phyloP scores from a whole-genome alignment of 2,113 vertebrate genomes.

The Platysternon megacephalum region DNA sequence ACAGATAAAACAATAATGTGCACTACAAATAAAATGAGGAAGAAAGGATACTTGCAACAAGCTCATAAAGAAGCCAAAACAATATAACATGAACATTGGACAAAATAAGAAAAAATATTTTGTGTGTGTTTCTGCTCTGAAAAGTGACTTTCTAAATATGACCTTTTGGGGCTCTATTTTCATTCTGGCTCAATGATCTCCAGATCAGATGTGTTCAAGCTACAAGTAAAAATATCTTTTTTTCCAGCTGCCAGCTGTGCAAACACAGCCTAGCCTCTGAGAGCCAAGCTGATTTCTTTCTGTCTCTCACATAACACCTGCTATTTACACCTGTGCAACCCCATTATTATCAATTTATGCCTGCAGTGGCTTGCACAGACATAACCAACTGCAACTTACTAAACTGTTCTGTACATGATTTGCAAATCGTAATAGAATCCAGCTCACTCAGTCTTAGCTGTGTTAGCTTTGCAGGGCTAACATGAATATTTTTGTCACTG shows the following conservation, averaged over 20 bases:
- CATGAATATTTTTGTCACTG: background rate
- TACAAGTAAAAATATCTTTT: background rate
- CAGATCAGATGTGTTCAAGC: background rate
- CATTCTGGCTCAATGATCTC: background rate
- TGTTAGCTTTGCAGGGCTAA: background rate
- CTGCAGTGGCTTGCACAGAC: background rate
- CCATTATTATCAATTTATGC: background rate
- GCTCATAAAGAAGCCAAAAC: background rate
- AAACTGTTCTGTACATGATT: background rate
- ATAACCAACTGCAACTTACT: background rate
- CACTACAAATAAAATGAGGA: background rate
- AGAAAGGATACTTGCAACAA: background rate
- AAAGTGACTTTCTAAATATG: background rate
- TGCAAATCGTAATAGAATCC: background rate
- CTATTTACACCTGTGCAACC: background rate
- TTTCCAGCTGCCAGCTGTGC: background rate
- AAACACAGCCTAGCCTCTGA: background rate
- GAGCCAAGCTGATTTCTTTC: background rate
- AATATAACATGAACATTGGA: background rate
- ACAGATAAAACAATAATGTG: background rate
- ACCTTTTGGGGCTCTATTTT: background rate
- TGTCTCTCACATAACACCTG: background rate
- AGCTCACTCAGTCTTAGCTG: background rate
- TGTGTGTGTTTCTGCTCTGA: accelerated
- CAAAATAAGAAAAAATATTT: background rate